Evolutionary conservation across 2,797 vertebrate species (phyloP), one percentile per base, ranked within the genome.

Genomic region (Sylvia borin): DNA sequence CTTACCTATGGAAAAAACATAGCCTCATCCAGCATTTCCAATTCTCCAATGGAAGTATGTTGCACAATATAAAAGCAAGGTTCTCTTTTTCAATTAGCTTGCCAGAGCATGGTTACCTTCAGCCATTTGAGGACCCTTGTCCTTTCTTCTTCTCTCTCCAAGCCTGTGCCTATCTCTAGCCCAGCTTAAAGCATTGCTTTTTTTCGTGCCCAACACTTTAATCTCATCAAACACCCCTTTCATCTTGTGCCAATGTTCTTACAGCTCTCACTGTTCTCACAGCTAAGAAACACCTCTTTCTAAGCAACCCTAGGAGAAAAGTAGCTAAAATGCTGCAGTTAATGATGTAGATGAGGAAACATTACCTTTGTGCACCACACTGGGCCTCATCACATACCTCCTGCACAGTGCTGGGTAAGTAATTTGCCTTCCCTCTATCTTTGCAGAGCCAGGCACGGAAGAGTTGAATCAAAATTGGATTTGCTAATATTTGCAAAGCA

Each of bases 191-290:
- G 81, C 38, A 38, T 2, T 74, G 55, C 4, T 54, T 34, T 74
- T 89, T 87, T 70, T 27, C 32, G 80, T 74, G 38, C 27, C 54
- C 48, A 72, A 81, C 38, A 54, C 29, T 90, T 92, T 54, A 71
- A 92, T 92, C 73, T 91, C 68, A 45, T 77, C 68, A 96, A 88
- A 85, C 25, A 68, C 13, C 4, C 15, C 91, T 92, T 94, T 94
- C 45, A 95, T 93, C 64, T 32, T 64, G 21, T 85, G 75, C 90
- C 87, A 95, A 17, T 43, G 38, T 57, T 87, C 74, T 64, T 71
- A 50, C 27, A 36, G 50, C 42, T 92, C 83, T 77, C 57, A 67
- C 29, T 80, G 54, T 77, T 91, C 73, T 85, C 62, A 77, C 38
- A 80, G n/a, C 72, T 88, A 74, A 68, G 38, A 88, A 95, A 83